phyloP scores from a whole-genome alignment of 2,797 vertebrate species.

The Tenualosa ilisha region DNA sequence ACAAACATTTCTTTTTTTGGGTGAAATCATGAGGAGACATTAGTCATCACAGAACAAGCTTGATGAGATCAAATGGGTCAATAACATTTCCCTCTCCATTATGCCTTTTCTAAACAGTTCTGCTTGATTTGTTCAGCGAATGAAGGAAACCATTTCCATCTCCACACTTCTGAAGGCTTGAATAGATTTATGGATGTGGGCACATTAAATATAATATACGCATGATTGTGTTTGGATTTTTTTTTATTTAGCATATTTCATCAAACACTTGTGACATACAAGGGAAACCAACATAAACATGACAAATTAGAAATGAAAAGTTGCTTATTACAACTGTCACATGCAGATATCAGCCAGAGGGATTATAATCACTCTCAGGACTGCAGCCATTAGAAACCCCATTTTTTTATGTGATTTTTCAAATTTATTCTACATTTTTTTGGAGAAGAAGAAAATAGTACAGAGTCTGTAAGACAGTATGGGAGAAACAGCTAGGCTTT shows the following conservation, averaged over 20 bases:
- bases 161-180: background rate
- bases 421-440: background rate
- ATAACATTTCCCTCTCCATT: background rate
- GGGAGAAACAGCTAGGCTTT: background rate
- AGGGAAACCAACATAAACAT: constrained; percentile 79
- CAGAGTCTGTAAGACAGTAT: background rate
- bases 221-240: constrained; percentile 24
- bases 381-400: background rate
- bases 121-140: background rate
- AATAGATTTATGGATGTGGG: too few species aligned
- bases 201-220: background rate
- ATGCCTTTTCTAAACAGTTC: background rate
- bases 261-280: constrained; percentile 76
- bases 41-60: background rate
- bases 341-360: constrained; percentile 40
- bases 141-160: background rate
- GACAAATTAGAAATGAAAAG: constrained; percentile 61
- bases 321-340: constrained; percentile 48
- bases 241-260: constrained; percentile 75
- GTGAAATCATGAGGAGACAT: background rate
- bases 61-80: background rate
- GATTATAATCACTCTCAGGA: constrained; percentile 15
- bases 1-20: background rate
- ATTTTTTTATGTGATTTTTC: background rate
- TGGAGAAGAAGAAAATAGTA: background rate